Base-by-base conservation (phyloP, 2,113 vertebrate species). In the Tetraodon nigroviridis region DNA sequence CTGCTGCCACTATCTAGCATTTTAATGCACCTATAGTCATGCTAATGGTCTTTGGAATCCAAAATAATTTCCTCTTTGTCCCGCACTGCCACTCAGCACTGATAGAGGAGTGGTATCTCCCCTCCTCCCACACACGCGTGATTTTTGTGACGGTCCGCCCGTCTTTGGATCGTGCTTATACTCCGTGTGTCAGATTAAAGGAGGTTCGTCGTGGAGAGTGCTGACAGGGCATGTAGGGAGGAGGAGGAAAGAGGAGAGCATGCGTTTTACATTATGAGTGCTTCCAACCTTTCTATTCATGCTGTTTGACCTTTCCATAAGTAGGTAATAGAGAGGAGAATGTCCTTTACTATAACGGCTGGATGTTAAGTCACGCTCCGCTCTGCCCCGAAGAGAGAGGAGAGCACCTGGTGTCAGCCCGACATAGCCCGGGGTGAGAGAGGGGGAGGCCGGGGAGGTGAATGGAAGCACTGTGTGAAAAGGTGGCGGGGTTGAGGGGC, bases 11-110 rank as follows among this genome's bases (percentile, higher is more conserved):
- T 83, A 80, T 86, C 76, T 73, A 10, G 57, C 71, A 77, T 60
- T 69, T 87, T 88, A 87, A 86, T 84, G 79, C 68, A 73, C 61
- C 76, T 75, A 89, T 88, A 88, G 81, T 86, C 76, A 88, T 89
- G 89, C 81, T 86, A 85, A 89, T 89, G 73, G 56, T 64, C 59
- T 64, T 55, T 58, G 58, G 80, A 67, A 71, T 82, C 72, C 75
- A 71, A 74, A 84, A 84, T 82, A 51, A 80, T 78, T 73, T 84
- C 82, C 67, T 51, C 68, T 85, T 88, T 89, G 83, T 86, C 76
- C 80, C 21, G 15, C 73, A 71, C 69, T 83, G 76, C 71, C 80
- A 81, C 81, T 87, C 82, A 83, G 79, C 85, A 56, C 81, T 75
- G 81, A 85, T 84, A 81, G 83, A 82, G 49, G 55, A 69, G 59